Conservation (phyloP, 1,140 invertebrate genomes). For the Orchestia grillus region DNA sequence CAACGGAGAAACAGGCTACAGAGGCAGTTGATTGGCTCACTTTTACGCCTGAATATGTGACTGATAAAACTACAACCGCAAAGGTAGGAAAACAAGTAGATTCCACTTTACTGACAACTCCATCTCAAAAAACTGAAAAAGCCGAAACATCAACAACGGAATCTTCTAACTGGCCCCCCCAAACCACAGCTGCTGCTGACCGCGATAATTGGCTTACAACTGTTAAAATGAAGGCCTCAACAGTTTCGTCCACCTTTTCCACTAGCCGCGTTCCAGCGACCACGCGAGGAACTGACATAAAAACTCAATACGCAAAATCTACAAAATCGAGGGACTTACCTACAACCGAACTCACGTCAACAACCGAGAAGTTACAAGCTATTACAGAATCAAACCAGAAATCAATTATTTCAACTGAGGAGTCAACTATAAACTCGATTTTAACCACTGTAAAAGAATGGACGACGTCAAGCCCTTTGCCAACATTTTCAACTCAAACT, state of each 20-base stretch:
- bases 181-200: not conserved
- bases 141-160: not conserved
- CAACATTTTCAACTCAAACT: not conserved
- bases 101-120: not conserved
- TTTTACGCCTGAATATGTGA: not conserved
- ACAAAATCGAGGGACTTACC: not conserved
- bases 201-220: not conserved
- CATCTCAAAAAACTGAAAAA: slow-evolving; percentile 1
- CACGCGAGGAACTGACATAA: not conserved
- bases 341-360: not conserved
- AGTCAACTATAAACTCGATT: slow-evolving; percentile 1
- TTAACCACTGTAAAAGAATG: slow-evolving; percentile 5
- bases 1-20: not conserved
- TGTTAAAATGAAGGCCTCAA: not conserved
- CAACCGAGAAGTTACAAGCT: not conserved
- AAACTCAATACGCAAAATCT: not conserved
- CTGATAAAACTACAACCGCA: not conserved
- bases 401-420: not conserved
- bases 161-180: slow-evolving; percentile 1
- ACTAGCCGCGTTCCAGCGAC: not conserved
- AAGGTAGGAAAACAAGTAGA: not conserved
- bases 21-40: not conserved
- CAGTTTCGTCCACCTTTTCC: not conserved
- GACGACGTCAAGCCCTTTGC: not conserved
- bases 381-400: not conserved